Conservation (phyloP, 2,888 invertebrate species). For the Taenaris catops region DNA sequence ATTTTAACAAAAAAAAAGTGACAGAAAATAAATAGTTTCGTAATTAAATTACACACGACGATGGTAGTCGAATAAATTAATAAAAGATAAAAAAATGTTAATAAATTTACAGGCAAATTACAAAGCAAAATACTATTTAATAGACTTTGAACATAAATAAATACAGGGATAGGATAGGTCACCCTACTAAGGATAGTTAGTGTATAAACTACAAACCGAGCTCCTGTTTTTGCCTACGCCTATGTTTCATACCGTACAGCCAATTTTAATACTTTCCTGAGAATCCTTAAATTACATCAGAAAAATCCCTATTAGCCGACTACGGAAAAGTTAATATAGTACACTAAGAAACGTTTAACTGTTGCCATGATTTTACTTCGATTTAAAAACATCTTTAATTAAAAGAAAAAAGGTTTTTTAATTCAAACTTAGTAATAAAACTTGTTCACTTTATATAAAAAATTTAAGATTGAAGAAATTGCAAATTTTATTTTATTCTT, state of each 20-base stretch:
- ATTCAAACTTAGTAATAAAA: too few species aligned
- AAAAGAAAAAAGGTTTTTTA: too few species aligned
- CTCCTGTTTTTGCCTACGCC: slow-evolving; percentile 3
- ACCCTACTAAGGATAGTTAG: slow-evolving; percentile 48
- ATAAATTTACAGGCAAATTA: slow-evolving; percentile 58
- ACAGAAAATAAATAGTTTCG: slow-evolving; percentile 50
- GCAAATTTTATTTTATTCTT: too few species aligned
- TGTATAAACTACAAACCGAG: slow-evolving; percentile 26
- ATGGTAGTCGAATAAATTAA: slow-evolving; percentile 33
- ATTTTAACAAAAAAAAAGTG: slow-evolving; percentile 57
- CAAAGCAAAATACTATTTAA: slow-evolving; percentile 61
- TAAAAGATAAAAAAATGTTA: slow-evolving; percentile 24
- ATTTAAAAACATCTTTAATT: too few species aligned
- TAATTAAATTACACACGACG: slow-evolving; percentile 45
- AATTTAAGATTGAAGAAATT: too few species aligned
- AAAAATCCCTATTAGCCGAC: slow-evolving; percentile 3
- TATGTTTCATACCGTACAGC: slow-evolving; percentile 23
- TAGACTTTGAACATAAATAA: slow-evolving; percentile 66
- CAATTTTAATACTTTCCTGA: slow-evolving; percentile 29
- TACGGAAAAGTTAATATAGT: slow-evolving; percentile 1
- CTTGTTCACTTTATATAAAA: too few species aligned
- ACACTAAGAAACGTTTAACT: background rate
- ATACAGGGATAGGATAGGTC: slow-evolving; percentile 60
- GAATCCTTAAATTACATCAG: too few species aligned
- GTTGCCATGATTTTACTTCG: too few species aligned